These are phyloP conservation scores for Drosophila testacea DNA, from an alignment of 2,888 invertebrate genomes.

Conservation along the genomic window DNA sequence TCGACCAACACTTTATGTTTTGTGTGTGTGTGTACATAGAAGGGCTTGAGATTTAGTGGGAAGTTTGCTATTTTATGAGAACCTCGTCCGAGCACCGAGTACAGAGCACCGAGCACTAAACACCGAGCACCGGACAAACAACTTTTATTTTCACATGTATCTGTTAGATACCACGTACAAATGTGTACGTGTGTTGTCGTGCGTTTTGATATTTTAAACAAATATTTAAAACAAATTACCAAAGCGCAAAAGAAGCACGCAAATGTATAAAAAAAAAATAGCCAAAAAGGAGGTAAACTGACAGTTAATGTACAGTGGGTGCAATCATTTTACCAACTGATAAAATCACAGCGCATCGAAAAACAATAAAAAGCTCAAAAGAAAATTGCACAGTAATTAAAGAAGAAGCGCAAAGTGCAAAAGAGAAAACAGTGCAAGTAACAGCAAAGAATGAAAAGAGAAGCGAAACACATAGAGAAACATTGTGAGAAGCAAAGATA, in stretches of 20 bases:
- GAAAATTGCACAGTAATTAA: too few relatives aligned
- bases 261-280: conserved; percentile 45
- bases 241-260: conserved; percentile 70
- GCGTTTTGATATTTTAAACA: conserved; percentile 77
- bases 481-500: too few relatives aligned
- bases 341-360: background rate
- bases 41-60: conserved; percentile 39
- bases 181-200: conserved; percentile 73
- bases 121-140: conserved; percentile 46
- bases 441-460: too few relatives aligned
- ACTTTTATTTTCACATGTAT: conserved; percentile 79
- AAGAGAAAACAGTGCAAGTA: too few relatives aligned
- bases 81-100: conserved; percentile 31
- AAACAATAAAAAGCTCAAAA: too few relatives aligned
- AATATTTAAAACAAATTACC: conserved; percentile 81
- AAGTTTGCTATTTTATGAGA: conserved; percentile 57
- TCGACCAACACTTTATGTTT: conserved; percentile 40
- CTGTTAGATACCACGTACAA: conserved; percentile 80
- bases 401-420: too few relatives aligned
- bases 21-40: conserved; percentile 8
- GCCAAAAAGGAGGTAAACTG: conserved; percentile 31
- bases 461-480: too few relatives aligned
- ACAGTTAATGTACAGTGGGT: conserved; percentile 45
- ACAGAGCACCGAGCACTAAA: conserved; percentile 10
- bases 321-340: background rate